Percentiles rank a stretch among this genome's conserved stretches.
These are phyloP conservation scores for Drosophila falleni DNA, from an alignment of 2,888 invertebrate genomes.

Conservation along the genomic window DNA sequence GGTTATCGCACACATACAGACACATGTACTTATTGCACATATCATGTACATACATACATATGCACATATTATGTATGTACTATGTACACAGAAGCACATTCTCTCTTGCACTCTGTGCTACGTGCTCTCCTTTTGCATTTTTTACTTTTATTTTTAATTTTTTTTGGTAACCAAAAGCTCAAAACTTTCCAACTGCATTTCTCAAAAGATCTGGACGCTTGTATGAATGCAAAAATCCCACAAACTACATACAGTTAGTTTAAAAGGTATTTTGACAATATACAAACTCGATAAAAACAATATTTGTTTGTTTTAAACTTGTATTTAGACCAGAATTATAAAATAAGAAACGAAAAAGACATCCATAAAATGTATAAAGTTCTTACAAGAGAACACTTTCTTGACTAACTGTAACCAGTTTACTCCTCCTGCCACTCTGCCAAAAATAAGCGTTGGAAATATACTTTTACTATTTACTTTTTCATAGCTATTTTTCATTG, in stretches of 20 bases:
- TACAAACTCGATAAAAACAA: too few species aligned
- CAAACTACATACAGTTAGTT: not conserved
- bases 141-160: constrained; percentile 21
- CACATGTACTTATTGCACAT: constrained; percentile 5
- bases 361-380: too few species aligned
- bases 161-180: constrained; percentile 53
- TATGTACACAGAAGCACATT: constrained; percentile 10
- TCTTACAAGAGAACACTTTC: too few species aligned
- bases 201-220: constrained; percentile 12
- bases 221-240: not conserved
- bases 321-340: too few species aligned
- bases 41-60: constrained; percentile 4
- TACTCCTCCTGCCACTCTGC: constrained; percentile 2
- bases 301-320: too few species aligned
- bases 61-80: constrained; percentile 6
- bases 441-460: constrained; percentile 7
- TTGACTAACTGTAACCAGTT: not conserved
- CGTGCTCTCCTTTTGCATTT: constrained; percentile 17
- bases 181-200: constrained; percentile 55
- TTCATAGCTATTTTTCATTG: constrained; percentile 3
- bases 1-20: constrained; percentile 58
- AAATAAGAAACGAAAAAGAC: too few species aligned
- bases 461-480: constrained; percentile 16
- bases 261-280: too few species aligned
- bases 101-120: constrained; percentile 10